Evolutionary conservation across 2,888 invertebrate species (phyloP), one percentile per base, ranked within the genome.

Genomic region (Carpatolechia fugitivella): DNA sequence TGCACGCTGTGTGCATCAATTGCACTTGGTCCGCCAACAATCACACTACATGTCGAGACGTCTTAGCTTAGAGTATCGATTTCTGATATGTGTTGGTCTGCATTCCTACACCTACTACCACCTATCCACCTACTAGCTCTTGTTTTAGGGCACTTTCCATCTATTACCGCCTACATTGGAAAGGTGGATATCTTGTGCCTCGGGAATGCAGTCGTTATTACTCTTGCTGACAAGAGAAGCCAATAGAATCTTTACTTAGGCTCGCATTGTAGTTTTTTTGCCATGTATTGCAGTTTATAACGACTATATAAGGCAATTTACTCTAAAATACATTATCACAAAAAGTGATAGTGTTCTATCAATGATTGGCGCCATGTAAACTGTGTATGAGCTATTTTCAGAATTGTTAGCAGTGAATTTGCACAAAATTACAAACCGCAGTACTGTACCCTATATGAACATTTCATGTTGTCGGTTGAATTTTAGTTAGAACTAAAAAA

Each of bases 121-220:
- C 55, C 59, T 58, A 58, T n/a, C n/a, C n/a, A n/a, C n/a, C 59
- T 60, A 54, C 57, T 58, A 57, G 64, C 63, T 65, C 65, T 52
- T 72, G 70, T 72, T 71, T 73, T 72, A 67, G 74, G 72, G 72
- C 73, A 72, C 72, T 73, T 73, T 75, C 76, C 77, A 85, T 84
- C 80, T 71, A 78, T 83, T 79, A 83, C 79, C 82, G 75, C 84
- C 86, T 80, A 85, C 86, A 76, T 76, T 70, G 71, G 66, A 70
- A 72, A 75, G 76, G 74, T 74, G 74, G 74, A 77, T 85, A 81
- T 76, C 76, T 72, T 65, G 33, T 5, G 44, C 44, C 24, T 29
- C 40, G 52, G 78, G 80, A 78, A 80, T 80, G 81, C 77, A 76
- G 80, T 79, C 77, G 24, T 44, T 29, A 44, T 44, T 13, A 44